phyloP scores from a whole-genome alignment of 2,888 invertebrate species.

The Gymnoscelis rufifasciata region DNA sequence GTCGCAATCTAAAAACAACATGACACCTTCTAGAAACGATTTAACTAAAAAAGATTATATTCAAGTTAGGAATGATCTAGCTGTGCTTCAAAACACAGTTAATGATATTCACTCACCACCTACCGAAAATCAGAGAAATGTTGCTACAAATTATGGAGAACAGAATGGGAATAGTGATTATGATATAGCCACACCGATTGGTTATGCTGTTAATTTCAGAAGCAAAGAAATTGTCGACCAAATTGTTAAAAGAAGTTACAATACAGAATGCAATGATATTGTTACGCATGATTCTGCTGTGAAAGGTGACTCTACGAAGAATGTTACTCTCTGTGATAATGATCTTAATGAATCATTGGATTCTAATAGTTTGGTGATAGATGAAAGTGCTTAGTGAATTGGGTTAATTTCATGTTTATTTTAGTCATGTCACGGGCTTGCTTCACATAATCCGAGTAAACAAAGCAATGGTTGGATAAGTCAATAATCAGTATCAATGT shows the following conservation, averaged over 20 bases:
- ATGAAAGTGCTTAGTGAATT: constrained; percentile 35
- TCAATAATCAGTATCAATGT: too few relatives aligned
- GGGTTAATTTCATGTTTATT: background rate
- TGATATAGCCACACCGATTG: background rate
- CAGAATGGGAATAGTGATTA: background rate
- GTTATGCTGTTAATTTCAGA: background rate
- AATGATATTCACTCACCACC: background rate
- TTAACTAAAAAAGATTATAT: background rate
- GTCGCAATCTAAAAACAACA: background rate
- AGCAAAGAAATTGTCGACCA: constrained; percentile 9
- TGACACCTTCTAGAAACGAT: background rate
- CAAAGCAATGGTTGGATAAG: too few relatives aligned
- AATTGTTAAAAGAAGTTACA: background rate
- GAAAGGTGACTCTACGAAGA: background rate
- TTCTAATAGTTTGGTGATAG: constrained; percentile 46
- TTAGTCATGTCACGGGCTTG: background rate
- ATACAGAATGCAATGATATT: too few relatives aligned
- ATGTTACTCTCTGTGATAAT: constrained; percentile 22
- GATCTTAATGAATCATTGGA: constrained; percentile 45
- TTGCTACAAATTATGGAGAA: background rate
- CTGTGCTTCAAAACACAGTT: background rate
- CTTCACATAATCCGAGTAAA: too few relatives aligned
- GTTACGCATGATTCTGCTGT: too few relatives aligned
- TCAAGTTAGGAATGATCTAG: too few relatives aligned
- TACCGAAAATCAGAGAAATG: background rate